A percentile compares a stretch with the other conserved stretches of the same genome.
Evolutionary conservation across 2,888 invertebrate species (phyloP).

Genomic region (Lasioglossum vierecki): DNA sequence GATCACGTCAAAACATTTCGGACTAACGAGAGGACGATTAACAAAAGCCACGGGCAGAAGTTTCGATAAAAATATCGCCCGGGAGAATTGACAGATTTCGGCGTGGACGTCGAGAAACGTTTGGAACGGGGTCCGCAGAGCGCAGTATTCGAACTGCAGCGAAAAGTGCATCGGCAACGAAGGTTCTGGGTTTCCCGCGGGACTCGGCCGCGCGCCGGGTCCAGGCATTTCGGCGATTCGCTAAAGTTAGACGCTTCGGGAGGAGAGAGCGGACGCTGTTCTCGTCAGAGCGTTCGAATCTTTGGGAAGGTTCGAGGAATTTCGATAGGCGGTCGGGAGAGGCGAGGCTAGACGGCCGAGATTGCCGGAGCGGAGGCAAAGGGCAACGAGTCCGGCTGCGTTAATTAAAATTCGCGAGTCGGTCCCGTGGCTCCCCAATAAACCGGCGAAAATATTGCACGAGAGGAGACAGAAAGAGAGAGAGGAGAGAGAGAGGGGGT

Average conservation of each 20-base stretch:
- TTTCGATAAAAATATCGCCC: neutral
- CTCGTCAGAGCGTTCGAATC: conserved; percentile 14
- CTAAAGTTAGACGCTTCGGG: conserved; percentile 34
- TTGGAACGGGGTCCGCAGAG: neutral
- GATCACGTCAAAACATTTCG: neutral
- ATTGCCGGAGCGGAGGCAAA: neutral
- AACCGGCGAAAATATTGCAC: conserved; percentile 34
- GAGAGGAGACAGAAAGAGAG: neutral
- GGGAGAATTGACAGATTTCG: neutral
- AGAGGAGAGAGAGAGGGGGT: neutral
- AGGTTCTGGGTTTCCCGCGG: neutral
- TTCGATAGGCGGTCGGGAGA: conserved; percentile 20
- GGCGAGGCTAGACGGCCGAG: neutral
- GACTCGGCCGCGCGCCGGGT: conserved; percentile 7
- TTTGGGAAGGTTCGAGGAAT: conserved; percentile 30
- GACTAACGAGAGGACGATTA: neutral
- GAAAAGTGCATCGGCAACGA: neutral
- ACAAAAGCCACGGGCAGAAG: neutral
- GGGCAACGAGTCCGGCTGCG: conserved; percentile 16
- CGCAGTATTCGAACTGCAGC: neutral
- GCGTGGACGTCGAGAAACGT: neutral
- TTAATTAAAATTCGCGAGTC: conserved; percentile 47
- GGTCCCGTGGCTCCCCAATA: conserved; percentile 15
- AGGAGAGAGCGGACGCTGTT: neutral
- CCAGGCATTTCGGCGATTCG: conserved; percentile 26